Evolutionary conservation across 2,113 vertebrate genomes (phyloP), one percentile per base, ranked within the genome.

Genomic region (Lampris incognitus): DNA sequence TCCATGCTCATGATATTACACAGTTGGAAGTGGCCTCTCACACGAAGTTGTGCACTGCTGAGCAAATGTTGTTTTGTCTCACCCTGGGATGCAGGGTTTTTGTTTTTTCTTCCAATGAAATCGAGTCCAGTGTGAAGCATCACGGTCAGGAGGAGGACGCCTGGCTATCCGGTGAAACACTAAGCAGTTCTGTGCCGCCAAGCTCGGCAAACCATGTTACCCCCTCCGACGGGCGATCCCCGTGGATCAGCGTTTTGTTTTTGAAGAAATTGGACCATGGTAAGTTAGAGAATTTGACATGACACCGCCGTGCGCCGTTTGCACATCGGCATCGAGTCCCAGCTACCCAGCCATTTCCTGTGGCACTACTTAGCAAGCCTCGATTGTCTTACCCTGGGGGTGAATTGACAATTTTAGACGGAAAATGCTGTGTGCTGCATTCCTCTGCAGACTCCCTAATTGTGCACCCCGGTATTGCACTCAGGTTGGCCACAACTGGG

Each of bases 81-180:
- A 6, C 77, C 40, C 55, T 72, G 78, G 64, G 77, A 82, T 63
- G 61, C 58, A 41, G 11, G 71, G 38, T 46, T 78, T 88, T 74
- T 76, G 78, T 24, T 24, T 24, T 24, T 24, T 24, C 24, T 24
- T 24, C 24, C 24, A 24, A 88, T 80, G 54, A 83, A 89, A 89
- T 80, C 75, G 46, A 76, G 73, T 81, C 57, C 72, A 56, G 71
- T 70, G 71, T 84, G 74, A 76, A 67, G 82, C 51, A 48, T 89
- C 84, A 83, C 64, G 65, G 86, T 81, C 84, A 79, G 84, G 78
- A 68, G 84, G 78, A 68, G 56, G 77, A 80, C 69, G 66, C 78
- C 70, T 74, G 78, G 83, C 79, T 84, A 84, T 84, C 72, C 79
- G 56, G 58, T 10, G 84, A 82, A 87, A 82, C 68, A 51, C 73